A percentile compares a stretch with the other conserved stretches of the same genome.
phyloP scores from a whole-genome alignment of 2,113 vertebrate species.

The Cromileptes altivelis region DNA sequence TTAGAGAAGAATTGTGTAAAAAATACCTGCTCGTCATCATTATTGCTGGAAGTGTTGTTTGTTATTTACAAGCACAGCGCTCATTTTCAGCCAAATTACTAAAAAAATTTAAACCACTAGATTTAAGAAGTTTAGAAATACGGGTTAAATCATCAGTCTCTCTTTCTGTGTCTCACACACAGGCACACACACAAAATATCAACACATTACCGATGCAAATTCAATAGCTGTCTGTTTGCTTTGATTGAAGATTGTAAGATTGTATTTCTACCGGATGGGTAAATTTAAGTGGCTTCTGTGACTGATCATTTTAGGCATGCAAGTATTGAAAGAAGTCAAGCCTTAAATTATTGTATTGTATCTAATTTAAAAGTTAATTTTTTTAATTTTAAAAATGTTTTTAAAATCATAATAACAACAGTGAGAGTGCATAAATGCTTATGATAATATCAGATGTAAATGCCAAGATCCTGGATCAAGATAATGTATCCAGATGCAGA shows the following conservation, averaged over 20 bases:
- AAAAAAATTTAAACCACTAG: background rate
- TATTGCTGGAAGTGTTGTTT: background rate
- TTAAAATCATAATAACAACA: no score
- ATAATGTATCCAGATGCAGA: slow-evolving; percentile 6
- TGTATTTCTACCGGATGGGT: no score
- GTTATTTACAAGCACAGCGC: background rate
- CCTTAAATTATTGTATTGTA: no score
- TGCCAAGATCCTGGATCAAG: background rate
- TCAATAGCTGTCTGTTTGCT: background rate
- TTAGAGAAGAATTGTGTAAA: background rate
- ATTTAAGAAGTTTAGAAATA: background rate
- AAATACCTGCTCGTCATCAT: slow-evolving; percentile 9
- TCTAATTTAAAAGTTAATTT: no score
- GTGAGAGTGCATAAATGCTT: background rate
- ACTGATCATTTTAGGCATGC: no score
- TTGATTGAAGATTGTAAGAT: background rate
- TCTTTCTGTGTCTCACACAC: no score
- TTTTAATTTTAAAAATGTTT: no score
- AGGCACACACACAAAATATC: background rate
- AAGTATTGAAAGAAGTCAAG: no score
- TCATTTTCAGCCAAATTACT: background rate
- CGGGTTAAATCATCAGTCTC: background rate
- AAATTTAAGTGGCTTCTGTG: no score
- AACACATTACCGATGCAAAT: background rate
- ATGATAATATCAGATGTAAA: background rate